Percentiles rank a stretch among this genome's conserved stretches.
Conservation (phyloP, 37 sponge, comb jelly and placozoan species). For the Aplysina aerophoba region DNA sequence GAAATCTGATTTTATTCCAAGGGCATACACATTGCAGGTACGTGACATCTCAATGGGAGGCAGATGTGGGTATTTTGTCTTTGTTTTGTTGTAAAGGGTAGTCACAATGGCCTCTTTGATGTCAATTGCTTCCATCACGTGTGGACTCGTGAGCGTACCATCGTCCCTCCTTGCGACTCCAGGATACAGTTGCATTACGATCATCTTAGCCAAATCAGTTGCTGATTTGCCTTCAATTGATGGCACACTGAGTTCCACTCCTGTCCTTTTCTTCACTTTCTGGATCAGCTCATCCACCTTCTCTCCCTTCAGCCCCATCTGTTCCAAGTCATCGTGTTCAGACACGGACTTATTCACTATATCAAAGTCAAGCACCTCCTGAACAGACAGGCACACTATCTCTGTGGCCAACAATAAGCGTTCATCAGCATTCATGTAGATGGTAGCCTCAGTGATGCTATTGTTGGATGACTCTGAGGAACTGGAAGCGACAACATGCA, state of each 20-base stretch:
- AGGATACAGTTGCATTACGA: conserved; percentile 15
- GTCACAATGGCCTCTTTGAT: not conserved
- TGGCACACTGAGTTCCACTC: not conserved
- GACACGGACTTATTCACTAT: conserved; percentile 22
- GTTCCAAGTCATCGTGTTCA: not conserved
- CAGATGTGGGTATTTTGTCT: not conserved
- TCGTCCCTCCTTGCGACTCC: not conserved
- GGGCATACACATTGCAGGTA: conserved; percentile 1
- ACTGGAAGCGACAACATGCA: not conserved
- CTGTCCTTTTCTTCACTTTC: not conserved
- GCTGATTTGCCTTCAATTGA: not conserved
- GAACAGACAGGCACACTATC: conserved; percentile 13
- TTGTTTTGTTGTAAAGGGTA: not conserved
- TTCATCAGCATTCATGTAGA: conserved; percentile 5
- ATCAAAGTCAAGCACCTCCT: conserved; percentile 12
- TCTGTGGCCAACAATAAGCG: not conserved
- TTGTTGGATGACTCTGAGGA: conserved; percentile 21
- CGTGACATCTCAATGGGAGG: not conserved
- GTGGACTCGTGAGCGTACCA: not conserved
- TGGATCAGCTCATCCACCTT: not conserved
- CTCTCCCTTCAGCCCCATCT: not conserved
- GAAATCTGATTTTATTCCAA: conserved; percentile 7
- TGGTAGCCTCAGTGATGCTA: conserved; percentile 9
- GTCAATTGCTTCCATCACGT: not conserved
- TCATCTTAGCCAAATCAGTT: not conserved